Conservation (phyloP, 2,113 vertebrate genomes). For the Glaucomys volans region DNA sequence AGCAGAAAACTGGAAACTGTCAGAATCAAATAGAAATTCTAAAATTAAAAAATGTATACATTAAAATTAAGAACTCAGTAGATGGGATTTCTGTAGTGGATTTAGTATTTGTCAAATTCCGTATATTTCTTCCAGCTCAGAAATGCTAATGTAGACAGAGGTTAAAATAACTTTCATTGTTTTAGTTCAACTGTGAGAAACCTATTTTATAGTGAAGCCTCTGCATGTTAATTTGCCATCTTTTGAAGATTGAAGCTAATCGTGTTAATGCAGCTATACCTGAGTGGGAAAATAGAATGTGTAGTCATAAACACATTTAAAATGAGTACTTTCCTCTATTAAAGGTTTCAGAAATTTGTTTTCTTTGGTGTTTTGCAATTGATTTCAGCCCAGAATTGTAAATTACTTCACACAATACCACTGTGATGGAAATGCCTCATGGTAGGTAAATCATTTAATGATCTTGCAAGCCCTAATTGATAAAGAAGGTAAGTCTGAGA, state of each 20-base stretch:
- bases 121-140: slow-evolving; percentile 52
- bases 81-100: not conserved
- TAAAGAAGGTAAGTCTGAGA: slow-evolving; percentile 58
- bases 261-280: slow-evolving; percentile 34
- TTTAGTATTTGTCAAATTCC: slow-evolving; percentile 63
- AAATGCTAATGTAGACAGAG: slow-evolving; percentile 46
- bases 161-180: slow-evolving; percentile 60
- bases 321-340: slow-evolving; percentile 49
- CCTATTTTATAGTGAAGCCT: slow-evolving; percentile 50
- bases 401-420: slow-evolving; percentile 57
- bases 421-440: not conserved
- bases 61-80: slow-evolving; percentile 43
- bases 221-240: slow-evolving; percentile 51
- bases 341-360: slow-evolving; percentile 55
- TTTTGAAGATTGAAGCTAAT: slow-evolving; percentile 62
- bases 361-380: slow-evolving; percentile 57
- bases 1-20: slow-evolving; percentile 25
- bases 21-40: slow-evolving; percentile 48
- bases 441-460: slow-evolving; percentile 58
- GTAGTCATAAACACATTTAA: slow-evolving; percentile 64
- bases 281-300: slow-evolving; percentile 70
- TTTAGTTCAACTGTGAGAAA: slow-evolving; percentile 64
- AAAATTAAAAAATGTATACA: slow-evolving; percentile 52
- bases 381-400: slow-evolving; percentile 61
- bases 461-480: slow-evolving; percentile 55